Percentiles rank a stretch among this genome's conserved stretches.
Conservation (phyloP, 2,797 vertebrate genomes). For the Tinamus major region DNA sequence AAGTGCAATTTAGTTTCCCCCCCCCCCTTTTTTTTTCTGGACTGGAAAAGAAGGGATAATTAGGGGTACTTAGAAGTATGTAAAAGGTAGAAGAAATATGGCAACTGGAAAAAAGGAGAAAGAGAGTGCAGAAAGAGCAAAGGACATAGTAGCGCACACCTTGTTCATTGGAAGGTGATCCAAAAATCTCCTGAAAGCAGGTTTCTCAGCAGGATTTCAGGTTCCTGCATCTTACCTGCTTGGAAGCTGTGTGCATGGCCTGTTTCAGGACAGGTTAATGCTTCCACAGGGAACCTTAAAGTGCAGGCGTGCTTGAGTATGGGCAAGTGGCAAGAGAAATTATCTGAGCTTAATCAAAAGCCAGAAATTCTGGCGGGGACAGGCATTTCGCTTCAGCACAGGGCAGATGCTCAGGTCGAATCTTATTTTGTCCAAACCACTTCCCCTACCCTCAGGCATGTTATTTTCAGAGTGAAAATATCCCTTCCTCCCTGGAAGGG, state of each 20-base stretch:
- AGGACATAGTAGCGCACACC: not conserved
- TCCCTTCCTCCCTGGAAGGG: not conserved
- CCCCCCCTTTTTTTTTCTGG: not conserved
- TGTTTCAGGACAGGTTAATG: slow-evolving; percentile 1
- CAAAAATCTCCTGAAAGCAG: not conserved
- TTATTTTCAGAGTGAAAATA: slow-evolving; percentile 59
- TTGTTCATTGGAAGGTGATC: not conserved
- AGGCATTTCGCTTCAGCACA: slow-evolving; percentile 47
- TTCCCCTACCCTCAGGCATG: slow-evolving; percentile 41
- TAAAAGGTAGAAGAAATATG: not conserved
- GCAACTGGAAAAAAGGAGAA: not conserved
- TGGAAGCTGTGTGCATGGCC: not conserved
- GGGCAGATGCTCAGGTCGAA: slow-evolving; percentile 60
- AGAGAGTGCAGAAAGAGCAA: not conserved
- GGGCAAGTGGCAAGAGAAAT: slow-evolving; percentile 58
- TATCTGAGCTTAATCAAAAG: slow-evolving; percentile 50
- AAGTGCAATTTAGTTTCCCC: not conserved
- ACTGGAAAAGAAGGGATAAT: not conserved
- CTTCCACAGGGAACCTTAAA: slow-evolving; percentile 15
- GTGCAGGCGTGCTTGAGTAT: slow-evolving; percentile 6
- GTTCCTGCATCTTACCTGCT: not conserved
- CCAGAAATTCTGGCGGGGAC: slow-evolving; percentile 19
- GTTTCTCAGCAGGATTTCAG: not conserved
- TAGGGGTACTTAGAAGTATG: not conserved
- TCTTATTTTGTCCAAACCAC: slow-evolving; percentile 68